phyloP scores from a whole-genome alignment of 2,113 vertebrate species.

The Rhinopomastus cyanomelas region DNA sequence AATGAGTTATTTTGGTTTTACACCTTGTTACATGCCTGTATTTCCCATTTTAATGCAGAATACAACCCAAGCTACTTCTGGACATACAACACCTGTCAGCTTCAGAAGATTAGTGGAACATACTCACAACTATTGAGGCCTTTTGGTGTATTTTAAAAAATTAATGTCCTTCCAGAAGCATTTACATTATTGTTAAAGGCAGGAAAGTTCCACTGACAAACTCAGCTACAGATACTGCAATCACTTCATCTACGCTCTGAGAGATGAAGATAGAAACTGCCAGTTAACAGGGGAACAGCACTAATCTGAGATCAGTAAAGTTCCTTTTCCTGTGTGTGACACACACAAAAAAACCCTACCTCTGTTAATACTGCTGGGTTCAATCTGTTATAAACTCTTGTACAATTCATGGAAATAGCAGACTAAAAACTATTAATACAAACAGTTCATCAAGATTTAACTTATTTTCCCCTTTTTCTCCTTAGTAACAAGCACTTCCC shows the following conservation, averaged over 20 bases:
- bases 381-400: not conserved
- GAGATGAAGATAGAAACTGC: not conserved
- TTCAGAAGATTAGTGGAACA: not conserved
- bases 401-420: not conserved
- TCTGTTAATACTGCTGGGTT: not conserved
- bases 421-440: not conserved
- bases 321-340: not conserved
- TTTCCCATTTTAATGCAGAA: not conserved
- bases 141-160: not conserved
- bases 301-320: not conserved
- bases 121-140: not conserved
- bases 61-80: not conserved
- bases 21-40: not conserved
- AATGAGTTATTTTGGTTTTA: slow-evolving; percentile 13
- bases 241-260: not conserved
- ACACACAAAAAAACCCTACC: not conserved
- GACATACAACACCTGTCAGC: not conserved
- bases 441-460: not conserved
- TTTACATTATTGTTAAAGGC: not conserved
- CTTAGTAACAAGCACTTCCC: not conserved
- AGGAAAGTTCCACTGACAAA: not conserved
- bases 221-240: not conserved
- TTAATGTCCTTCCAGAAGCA: not conserved
- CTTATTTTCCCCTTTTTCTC: not conserved
- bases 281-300: not conserved